These are phyloP conservation scores for Zosterops pallidus DNA, from an alignment of 2,113 vertebrate species.

Conservation along the genomic window DNA sequence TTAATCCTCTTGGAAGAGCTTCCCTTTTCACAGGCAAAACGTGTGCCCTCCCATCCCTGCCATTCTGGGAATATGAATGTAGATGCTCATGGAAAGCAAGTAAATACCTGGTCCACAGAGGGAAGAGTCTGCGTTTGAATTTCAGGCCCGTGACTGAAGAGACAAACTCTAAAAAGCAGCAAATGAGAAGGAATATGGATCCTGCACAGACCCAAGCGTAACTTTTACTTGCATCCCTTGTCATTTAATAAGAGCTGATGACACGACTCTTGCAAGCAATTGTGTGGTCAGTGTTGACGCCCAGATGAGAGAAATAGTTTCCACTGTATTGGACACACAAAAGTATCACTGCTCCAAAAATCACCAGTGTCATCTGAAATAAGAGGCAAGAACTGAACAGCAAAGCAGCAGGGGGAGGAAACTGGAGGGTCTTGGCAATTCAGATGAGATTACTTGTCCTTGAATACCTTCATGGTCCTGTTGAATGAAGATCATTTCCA, in stretches of 20 bases:
- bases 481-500: background rate
- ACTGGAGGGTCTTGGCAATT: rapidly evolving
- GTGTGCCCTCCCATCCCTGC: rapidly evolving
- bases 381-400: background rate
- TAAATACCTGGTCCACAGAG: background rate
- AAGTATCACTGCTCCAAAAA: background rate
- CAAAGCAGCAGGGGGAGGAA: background rate
- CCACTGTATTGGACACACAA: background rate
- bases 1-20: background rate
- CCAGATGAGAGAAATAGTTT: background rate
- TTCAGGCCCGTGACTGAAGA: background rate
- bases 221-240: background rate
- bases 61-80: background rate
- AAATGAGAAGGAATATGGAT: background rate
- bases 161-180: background rate
- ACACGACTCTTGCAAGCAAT: background rate
- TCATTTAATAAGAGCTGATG: background rate
- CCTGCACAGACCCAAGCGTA: background rate
- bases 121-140: background rate
- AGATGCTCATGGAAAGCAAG: slow-evolving; percentile 14
- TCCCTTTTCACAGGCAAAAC: background rate
- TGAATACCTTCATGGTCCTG: background rate
- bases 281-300: rapidly evolving
- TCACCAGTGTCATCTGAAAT: background rate
- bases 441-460: background rate